Evolutionary conservation across 1,140 invertebrate species (phyloP).

Genomic region (Drosophila bipectinata): DNA sequence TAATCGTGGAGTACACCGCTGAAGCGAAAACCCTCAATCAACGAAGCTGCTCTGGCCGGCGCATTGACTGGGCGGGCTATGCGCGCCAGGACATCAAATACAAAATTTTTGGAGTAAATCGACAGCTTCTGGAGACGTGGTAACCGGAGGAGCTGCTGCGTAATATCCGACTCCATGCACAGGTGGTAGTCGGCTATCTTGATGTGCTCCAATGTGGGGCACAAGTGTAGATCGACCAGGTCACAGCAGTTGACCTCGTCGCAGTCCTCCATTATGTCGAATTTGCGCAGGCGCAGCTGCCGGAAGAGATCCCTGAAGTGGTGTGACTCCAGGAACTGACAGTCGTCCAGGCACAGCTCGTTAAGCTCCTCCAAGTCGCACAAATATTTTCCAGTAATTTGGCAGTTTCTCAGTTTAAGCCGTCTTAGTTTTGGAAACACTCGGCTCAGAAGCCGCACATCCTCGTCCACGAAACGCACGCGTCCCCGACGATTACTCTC

Average conservation of each 20-base stretch:
- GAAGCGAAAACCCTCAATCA: slow-evolving; percentile 67
- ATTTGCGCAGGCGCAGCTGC: slow-evolving; percentile 58
- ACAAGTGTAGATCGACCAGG: slow-evolving; percentile 62
- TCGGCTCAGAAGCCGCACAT: slow-evolving; percentile 55
- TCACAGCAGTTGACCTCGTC: slow-evolving; percentile 78
- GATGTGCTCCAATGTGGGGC: slow-evolving; percentile 72
- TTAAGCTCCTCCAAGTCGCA: slow-evolving; percentile 50
- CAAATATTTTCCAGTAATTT: slow-evolving; percentile 66
- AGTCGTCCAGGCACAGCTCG: slow-evolving; percentile 68
- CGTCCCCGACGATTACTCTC: slow-evolving; percentile 27
- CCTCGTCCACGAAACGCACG: slow-evolving; percentile 63
- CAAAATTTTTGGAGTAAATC: slow-evolving; percentile 76
- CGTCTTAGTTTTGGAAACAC: slow-evolving; percentile 57
- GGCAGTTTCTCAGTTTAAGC: slow-evolving; percentile 62
- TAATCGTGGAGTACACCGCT: slow-evolving; percentile 66
- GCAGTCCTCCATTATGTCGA: slow-evolving; percentile 77
- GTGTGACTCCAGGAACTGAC: slow-evolving; percentile 68
- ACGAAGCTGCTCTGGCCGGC: slow-evolving; percentile 1
- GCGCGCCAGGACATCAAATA: slow-evolving; percentile 68
- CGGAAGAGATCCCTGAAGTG: slow-evolving; percentile 70
- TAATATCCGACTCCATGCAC: slow-evolving; percentile 71
- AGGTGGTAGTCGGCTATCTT: slow-evolving; percentile 77
- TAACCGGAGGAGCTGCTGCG: slow-evolving; percentile 60
- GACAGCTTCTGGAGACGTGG: slow-evolving; percentile 62
- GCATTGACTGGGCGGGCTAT: slow-evolving; percentile 50